A percentile compares a stretch with the other conserved stretches of the same genome.
These are phyloP conservation scores for Penaeus vannamei DNA, from an alignment of 1,140 invertebrate species.

Conservation along the genomic window DNA sequence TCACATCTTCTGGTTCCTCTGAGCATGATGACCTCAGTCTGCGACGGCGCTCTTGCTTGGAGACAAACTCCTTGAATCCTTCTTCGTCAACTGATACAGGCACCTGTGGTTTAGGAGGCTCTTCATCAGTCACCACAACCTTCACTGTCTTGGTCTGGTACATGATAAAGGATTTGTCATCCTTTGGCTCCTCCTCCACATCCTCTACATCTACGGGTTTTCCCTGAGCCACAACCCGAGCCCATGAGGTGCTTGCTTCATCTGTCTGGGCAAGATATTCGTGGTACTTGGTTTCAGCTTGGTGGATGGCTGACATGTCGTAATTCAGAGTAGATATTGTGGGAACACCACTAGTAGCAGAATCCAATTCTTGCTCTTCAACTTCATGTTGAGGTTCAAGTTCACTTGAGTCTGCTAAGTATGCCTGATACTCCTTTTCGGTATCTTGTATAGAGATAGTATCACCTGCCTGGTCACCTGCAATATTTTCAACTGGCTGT, in stretches of 20 bases:
- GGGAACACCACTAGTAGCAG: neutral
- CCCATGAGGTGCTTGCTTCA: conserved; percentile 37
- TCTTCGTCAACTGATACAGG: conserved; percentile 58
- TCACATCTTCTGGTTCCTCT: conserved; percentile 65
- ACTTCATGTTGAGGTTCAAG: neutral
- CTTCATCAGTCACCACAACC: conserved; percentile 64
- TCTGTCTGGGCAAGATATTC: conserved; percentile 37
- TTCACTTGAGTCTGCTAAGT: neutral
- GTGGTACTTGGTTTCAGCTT: conserved; percentile 49
- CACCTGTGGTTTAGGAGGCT: conserved; percentile 46
- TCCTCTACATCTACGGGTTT: conserved; percentile 51
- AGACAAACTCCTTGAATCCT: conserved; percentile 67
- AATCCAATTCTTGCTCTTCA: neutral
- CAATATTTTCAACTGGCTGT: no score
- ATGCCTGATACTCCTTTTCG: conserved; percentile 14
- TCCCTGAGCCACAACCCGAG: conserved; percentile 56
- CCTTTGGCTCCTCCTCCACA: conserved; percentile 34
- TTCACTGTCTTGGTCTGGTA: conserved; percentile 65
- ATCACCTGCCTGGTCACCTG: neutral
- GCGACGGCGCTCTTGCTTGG: conserved; percentile 64
- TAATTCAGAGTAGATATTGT: conserved; percentile 4
- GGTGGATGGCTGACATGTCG: conserved; percentile 42
- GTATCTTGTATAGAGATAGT: neutral
- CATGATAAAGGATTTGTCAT: conserved; percentile 57
- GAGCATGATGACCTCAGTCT: conserved; percentile 68